Base-by-base conservation (phyloP, 2,888 invertebrate species). In the Lasioglossum malachurum region DNA sequence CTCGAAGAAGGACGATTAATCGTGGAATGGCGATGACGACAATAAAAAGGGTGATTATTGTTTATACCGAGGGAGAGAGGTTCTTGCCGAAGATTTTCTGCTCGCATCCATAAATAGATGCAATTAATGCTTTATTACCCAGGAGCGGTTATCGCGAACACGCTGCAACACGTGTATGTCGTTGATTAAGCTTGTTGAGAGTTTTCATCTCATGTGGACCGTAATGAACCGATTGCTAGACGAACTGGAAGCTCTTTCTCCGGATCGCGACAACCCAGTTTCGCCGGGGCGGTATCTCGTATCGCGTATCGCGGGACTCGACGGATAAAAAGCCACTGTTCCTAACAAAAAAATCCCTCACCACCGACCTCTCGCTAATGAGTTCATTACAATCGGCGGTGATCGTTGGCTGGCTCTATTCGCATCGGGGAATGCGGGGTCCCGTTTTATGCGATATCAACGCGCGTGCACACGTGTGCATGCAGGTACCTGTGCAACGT, bases 341-440 rank as follows among this genome's bases (percentile, higher is more conserved):
- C 69, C n/a, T 35, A 41, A 71, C 57, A 74, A 73, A 64, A 64
- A 79, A 82, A 74, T 73, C 67, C 14, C 46, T 16, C 72, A 16
- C 64, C 67, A 2, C 60, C 60, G 53, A 53, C 60, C 87, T 72
- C 69, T 41, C 41, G 74, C 82, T 89, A 89, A 89, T 89, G 88
- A 89, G 88, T 88, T 89, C 88, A 88, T 89, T 88, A 88, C 82
- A 83, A 87, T 88, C 83, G 79, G 14, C 74, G 49, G 77, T 78
- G 83, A 85, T 79, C 80, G 88, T 80, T 80, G 82, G 85, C 83
- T 83, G 85, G 78, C 81, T 87, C 67, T 38, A 23, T 72, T 73
- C 53, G 82, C 69, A 67, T 75, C 78, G 69, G 60, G 79, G 46
- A 76, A 80, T 64, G 74, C 60, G 60, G 72, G 74, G 27, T 67